phyloP scores from a whole-genome alignment of 53 echinoderm and acorn worm species.

The Henricia sp. region DNA sequence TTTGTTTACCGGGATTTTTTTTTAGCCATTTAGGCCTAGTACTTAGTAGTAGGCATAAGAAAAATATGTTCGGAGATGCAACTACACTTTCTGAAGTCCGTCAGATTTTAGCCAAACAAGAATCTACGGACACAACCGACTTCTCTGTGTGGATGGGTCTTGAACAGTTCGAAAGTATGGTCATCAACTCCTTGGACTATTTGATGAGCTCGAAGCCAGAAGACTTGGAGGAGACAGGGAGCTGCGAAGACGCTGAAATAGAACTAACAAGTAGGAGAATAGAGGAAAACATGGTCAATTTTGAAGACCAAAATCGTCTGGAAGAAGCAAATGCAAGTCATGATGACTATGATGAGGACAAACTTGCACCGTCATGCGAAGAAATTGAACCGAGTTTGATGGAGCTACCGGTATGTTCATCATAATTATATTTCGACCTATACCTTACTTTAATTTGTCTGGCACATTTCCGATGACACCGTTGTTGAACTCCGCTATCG shows the following conservation, averaged over 20 bases:
- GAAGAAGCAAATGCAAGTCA: not conserved
- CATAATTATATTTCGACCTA: too few relatives aligned
- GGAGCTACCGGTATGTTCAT: slow-evolving; percentile 14
- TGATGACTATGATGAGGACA: not conserved
- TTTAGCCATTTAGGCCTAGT: too few relatives aligned
- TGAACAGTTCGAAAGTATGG: slow-evolving; percentile 23
- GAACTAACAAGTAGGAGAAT: not conserved
- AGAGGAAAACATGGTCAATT: not conserved
- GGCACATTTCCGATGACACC: too few relatives aligned
- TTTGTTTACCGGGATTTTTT: too few relatives aligned
- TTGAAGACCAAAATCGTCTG: not conserved
- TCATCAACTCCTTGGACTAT: slow-evolving; percentile 21
- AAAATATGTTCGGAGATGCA: slow-evolving; percentile 82
- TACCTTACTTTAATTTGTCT: too few relatives aligned
- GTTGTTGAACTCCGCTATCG: too few relatives aligned
- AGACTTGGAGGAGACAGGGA: not conserved
- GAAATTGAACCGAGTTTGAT: slow-evolving; percentile 1
- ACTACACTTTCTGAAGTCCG: slow-evolving; percentile 69
- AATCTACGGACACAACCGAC: not conserved
- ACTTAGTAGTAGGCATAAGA: slow-evolving; percentile 4
- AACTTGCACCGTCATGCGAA: not conserved
- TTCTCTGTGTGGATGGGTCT: slow-evolving; percentile 4
- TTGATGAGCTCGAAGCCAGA: not conserved
- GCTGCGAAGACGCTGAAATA: slow-evolving; percentile 7
- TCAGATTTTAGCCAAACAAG: slow-evolving; percentile 60